Percentiles rank a stretch among this genome's conserved stretches.
Conservation (phyloP, 2,888 invertebrate genomes). For the Pyralis farinalis region DNA sequence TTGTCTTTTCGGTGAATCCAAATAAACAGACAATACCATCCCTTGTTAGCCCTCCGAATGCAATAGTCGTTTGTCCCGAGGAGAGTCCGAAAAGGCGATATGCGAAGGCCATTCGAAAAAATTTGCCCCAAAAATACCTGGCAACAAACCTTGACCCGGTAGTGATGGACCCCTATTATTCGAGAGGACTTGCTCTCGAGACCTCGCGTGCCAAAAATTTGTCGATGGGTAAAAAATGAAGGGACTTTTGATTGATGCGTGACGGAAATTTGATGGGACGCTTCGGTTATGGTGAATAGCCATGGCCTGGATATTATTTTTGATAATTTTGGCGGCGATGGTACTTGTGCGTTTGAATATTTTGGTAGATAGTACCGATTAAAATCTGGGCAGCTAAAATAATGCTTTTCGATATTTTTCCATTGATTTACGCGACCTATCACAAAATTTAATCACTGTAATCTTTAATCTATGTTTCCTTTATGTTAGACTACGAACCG, state of each 20-base stretch:
- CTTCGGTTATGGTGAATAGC: too few species aligned
- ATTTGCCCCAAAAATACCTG: constrained; percentile 11
- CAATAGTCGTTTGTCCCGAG: constrained; percentile 5
- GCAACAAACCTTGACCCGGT: constrained; percentile 12
- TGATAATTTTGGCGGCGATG: too few species aligned
- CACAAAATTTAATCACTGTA: too few species aligned
- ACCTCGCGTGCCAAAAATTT: constrained; percentile 5
- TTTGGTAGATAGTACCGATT: too few species aligned
- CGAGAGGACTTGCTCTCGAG: not conserved
- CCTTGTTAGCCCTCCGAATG: constrained; percentile 5
- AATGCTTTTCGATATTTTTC: too few species aligned
- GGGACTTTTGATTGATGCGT: constrained; percentile 4
- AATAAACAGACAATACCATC: constrained; percentile 8
- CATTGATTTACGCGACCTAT: too few species aligned
- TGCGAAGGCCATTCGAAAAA: constrained; percentile 8
- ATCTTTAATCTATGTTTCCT: too few species aligned
- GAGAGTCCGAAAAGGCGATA: constrained; percentile 1
- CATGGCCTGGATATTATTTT: too few species aligned
- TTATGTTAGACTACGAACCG: too few species aligned
- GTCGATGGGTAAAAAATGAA: constrained; percentile 8
- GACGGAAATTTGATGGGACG: not conserved
- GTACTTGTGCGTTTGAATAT: too few species aligned
- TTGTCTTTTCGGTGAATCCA: too few species aligned
- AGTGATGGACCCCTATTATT: constrained; percentile 7
- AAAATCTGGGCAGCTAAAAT: too few species aligned